Conservation (phyloP, 2,888 invertebrate genomes). For the Phytoseiulus persimilis region DNA sequence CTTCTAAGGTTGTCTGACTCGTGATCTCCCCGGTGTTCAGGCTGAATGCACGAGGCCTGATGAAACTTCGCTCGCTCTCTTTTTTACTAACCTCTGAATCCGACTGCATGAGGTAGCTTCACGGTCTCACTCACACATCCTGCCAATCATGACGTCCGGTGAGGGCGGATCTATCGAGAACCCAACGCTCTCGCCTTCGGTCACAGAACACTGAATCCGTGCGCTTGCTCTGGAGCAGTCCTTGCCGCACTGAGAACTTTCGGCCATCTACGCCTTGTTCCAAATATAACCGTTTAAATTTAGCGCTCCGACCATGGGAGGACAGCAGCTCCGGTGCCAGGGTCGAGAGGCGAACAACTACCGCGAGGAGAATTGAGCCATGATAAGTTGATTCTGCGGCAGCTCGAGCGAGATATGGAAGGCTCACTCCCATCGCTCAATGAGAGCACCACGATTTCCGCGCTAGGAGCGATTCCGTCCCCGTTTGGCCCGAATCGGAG, state of each 20-base stretch:
- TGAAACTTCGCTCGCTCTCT: neutral
- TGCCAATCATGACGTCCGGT: neutral
- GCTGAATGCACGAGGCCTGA: neutral
- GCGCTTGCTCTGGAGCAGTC: neutral
- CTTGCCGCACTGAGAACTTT: neutral
- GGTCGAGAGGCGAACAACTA: neutral
- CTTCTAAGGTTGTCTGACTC: no score
- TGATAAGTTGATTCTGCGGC: neutral
- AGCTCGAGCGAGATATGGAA: neutral
- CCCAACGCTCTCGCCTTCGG: neutral
- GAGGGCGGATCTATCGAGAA: neutral
- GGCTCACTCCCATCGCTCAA: neutral
- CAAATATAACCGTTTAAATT: slow-evolving; percentile 5
- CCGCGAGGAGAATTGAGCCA: neutral
- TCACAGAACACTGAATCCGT: neutral
- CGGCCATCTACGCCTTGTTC: neutral
- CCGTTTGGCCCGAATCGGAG: no score
- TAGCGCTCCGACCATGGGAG: neutral
- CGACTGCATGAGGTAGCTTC: neutral
- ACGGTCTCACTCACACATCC: neutral
- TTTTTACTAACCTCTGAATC: neutral
- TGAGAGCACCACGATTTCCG: no score
- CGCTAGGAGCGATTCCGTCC: no score
- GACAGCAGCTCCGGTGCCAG: neutral
- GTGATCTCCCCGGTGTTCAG: no score